These are phyloP conservation scores for Lepus europaeus DNA, from an alignment of 2,113 vertebrate species.

Conservation along the genomic window DNA sequence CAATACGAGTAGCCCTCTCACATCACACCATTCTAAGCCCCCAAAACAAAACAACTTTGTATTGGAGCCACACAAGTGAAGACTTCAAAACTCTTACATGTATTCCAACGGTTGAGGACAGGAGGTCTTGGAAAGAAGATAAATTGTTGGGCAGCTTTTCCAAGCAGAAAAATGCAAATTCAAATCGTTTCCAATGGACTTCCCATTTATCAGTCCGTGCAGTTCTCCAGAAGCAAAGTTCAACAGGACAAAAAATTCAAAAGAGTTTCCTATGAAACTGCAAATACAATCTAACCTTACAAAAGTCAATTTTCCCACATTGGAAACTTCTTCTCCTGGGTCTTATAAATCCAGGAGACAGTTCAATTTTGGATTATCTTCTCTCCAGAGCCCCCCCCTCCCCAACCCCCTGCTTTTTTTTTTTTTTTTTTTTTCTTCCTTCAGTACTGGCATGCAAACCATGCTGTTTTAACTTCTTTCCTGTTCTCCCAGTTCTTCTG, in stretches of 20 bases:
- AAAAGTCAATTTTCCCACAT: slow-evolving; percentile 64
- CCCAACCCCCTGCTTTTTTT: neutral
- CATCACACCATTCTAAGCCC: neutral
- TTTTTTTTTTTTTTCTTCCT: slow-evolving; percentile 81
- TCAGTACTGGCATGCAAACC: slow-evolving; percentile 90
- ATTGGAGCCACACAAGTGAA: neutral
- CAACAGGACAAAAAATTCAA: slow-evolving; percentile 64
- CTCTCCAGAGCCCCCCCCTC: slow-evolving; percentile 56
- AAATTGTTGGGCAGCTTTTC: slow-evolving; percentile 64
- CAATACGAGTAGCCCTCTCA: neutral
- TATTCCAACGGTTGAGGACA: neutral
- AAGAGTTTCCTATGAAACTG: slow-evolving; percentile 71
- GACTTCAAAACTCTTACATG: neutral
- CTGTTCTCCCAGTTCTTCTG: slow-evolving; percentile 93
- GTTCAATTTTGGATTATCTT: slow-evolving; percentile 84
- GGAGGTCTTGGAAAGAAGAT: slow-evolving; percentile 47
- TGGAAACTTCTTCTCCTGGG: slow-evolving; percentile 72
- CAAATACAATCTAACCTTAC: slow-evolving; percentile 71
- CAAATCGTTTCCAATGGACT: slow-evolving; percentile 58
- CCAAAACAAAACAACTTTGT: neutral
- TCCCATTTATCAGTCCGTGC: slow-evolving; percentile 64
- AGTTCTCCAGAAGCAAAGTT: slow-evolving; percentile 75
- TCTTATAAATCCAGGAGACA: slow-evolving; percentile 75
- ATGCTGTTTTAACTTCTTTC: slow-evolving; percentile 92
- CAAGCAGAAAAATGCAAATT: slow-evolving; percentile 57